Percentiles rank a stretch among this genome's conserved stretches.
These are phyloP conservation scores for Mystacides longicornis DNA, from an alignment of 2,888 invertebrate genomes.

Conservation along the genomic window DNA sequence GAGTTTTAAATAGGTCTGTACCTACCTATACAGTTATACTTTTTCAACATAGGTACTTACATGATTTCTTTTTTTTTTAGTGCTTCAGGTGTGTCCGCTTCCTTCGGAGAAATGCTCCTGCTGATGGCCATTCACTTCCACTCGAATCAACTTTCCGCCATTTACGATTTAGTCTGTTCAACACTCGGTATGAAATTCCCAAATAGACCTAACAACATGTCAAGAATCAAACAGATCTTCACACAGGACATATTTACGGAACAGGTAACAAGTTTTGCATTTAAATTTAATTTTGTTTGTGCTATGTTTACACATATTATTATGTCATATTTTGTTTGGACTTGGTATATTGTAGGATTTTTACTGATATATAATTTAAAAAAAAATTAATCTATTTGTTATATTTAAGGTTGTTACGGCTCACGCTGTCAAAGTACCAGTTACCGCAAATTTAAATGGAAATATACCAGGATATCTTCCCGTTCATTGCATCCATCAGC, in stretches of 20 bases:
- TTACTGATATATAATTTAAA: not conserved
- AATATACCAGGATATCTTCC: slow-evolving; percentile 88
- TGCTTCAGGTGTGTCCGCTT: slow-evolving; percentile 76
- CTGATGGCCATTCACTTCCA: slow-evolving; percentile 97
- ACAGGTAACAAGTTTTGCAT: slow-evolving; percentile 49
- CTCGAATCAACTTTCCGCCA: slow-evolving; percentile 86
- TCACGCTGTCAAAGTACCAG: slow-evolving; percentile 93
- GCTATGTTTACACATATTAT: no score
- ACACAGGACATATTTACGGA: slow-evolving; percentile 96
- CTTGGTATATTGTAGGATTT: not conserved
- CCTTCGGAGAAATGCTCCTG: slow-evolving; percentile 92
- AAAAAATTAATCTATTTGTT: not conserved
- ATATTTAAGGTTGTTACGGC: slow-evolving; percentile 73
- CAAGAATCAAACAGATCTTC: slow-evolving; percentile 86
- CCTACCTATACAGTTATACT: no score
- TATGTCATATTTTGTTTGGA: no score
- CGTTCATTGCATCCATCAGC: slow-evolving; percentile 92
- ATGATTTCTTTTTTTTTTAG: slow-evolving; percentile 37
- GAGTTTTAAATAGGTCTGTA: no score
- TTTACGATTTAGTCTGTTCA: slow-evolving; percentile 88
- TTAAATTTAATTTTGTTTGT: not conserved
- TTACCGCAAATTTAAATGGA: slow-evolving; percentile 81
- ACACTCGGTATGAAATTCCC: slow-evolving; percentile 93
- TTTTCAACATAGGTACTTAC: not conserved
- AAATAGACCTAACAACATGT: slow-evolving; percentile 77